These are phyloP conservation scores for Antheraea yamamai DNA, from an alignment of 2,888 invertebrate species.

Conservation along the genomic window DNA sequence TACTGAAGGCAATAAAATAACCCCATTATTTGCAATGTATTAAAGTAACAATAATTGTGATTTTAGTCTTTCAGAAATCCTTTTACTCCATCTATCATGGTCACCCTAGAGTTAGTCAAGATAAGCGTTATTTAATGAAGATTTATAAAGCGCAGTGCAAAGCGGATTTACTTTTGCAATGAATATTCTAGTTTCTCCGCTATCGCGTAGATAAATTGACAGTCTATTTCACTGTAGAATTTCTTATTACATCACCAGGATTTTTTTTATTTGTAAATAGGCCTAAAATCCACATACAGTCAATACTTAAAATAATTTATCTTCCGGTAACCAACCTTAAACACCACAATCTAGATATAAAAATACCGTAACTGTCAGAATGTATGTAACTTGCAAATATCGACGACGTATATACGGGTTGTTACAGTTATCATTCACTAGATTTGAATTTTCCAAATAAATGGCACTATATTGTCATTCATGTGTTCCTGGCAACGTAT, in stretches of 20 bases:
- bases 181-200: conserved; percentile 44
- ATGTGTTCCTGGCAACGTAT: too few relatives aligned
- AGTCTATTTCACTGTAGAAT: conserved; percentile 37
- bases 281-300: too few relatives aligned
- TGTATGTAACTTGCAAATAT: too few relatives aligned
- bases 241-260: neutral
- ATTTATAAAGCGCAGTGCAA: conserved; percentile 53
- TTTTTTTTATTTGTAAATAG: neutral
- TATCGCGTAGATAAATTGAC: conserved; percentile 46
- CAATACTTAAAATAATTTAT: neutral
- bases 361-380: too few relatives aligned
- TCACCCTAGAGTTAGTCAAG: conserved; percentile 37
- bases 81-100: conserved; percentile 25
- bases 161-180: conserved; percentile 51
- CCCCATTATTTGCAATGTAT: neutral
- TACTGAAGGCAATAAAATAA: neutral
- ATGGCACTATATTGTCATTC: too few relatives aligned
- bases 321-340: too few relatives aligned
- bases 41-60: neutral
- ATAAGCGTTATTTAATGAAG: conserved; percentile 61
- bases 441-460: too few relatives aligned
- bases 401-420: too few relatives aligned
- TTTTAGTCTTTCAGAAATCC: neutral
- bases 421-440: too few relatives aligned
- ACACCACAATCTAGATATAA: too few relatives aligned